Evolutionary conservation across 2,797 vertebrate species (phyloP), one percentile per base, ranked within the genome.

Genomic region (Chiroxiphia lanceolata): DNA sequence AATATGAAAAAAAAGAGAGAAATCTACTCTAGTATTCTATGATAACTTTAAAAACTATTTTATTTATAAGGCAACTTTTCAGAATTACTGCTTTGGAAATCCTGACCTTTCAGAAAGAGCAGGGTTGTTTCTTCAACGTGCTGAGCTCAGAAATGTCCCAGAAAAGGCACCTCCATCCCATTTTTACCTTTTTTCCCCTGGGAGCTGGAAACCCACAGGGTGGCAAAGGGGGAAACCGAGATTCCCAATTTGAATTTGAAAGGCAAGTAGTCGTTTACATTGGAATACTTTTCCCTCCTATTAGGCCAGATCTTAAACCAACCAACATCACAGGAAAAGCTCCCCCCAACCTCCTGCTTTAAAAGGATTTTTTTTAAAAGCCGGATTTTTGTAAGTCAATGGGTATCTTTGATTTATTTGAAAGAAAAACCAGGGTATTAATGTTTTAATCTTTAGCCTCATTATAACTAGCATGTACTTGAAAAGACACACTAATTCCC

Each of bases 401-500:
- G 53, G 27, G 27, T 15, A 67, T 61, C 48, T 93, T 90, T 80
- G 38, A 77, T 90, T 86, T 77, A 72, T 88, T 95, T 89, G 83
- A 86, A 86, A 86, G 60, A 26, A 85, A 93, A 90, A 78, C 4
- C 33, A 72, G 74, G 15, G 26, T 81, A 74, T 86, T 88, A 50
- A 56, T 86, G 57, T 93, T 88, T 92, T 81, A 77, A 83, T 81
- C 61, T 88, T 94, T 90, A 92, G 34, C n/a, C 25, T 91, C 67
- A 45, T 89, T 81, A 61, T 34, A 80, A 38, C 36, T 59, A 90
- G 60, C 53, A 38, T 38, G 20, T 10, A 36, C 77, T 83, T 88
- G 83, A 88, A 90, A 79, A 44, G 56, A 13, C 47, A 83, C 34
- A 53, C 34, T 68, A 72, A 85, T 77, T 86, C 63, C 68, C 51